Base-by-base conservation (phyloP, 2,888 invertebrate species). In the Seira sanloemensis region DNA sequence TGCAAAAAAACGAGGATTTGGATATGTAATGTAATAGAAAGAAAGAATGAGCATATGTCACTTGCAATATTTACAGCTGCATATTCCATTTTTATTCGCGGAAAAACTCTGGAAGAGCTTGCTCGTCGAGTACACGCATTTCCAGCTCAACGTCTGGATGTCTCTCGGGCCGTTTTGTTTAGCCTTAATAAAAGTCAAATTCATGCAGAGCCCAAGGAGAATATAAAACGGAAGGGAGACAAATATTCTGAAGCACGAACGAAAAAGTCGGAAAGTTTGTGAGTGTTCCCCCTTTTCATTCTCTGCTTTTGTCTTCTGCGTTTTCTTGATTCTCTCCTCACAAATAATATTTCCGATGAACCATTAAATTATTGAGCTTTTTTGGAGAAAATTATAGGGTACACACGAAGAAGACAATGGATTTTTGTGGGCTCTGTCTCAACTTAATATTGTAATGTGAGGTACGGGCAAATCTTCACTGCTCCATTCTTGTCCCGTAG, bases 361-460 rank as follows among this genome's bases (percentile, higher is more conserved):
- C 88, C 89, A 89, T 89, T 89, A 89, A 89, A 89, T 89, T 89
- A 89, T 89, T 88, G 89, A 89, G 88, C 58, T 88, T 88, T 89
- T 87, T 87, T 87, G 86, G 85, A 78, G 89, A 89, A 89, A 89
- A 89, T 89, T 89, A 89, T 88, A 89, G 89, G 89, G 88, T 89
- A 84, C 68, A 77, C 37, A 77, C 66, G 72, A 81, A 66, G 85
- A 88, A 88, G 89, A 89, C 89, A 89, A 88, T 88, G 86, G 87
- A 87, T 87, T 84, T 87, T 87, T 88, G 87, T 89, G 88, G 89
- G 87, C 88, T 89, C 88, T 88, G 80, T 84, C 87, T 84, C 84
- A 81, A 67, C 75, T 76, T 82, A 82, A 82, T 82, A 77, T 82
- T 58, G 58, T 58, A 58, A 58, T 58, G 58, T 58, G n/a, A 58